A percentile compares a stretch with the other conserved stretches of the same genome.
Conservation (phyloP, 2,113 vertebrate genomes). For the Indri indri region DNA sequence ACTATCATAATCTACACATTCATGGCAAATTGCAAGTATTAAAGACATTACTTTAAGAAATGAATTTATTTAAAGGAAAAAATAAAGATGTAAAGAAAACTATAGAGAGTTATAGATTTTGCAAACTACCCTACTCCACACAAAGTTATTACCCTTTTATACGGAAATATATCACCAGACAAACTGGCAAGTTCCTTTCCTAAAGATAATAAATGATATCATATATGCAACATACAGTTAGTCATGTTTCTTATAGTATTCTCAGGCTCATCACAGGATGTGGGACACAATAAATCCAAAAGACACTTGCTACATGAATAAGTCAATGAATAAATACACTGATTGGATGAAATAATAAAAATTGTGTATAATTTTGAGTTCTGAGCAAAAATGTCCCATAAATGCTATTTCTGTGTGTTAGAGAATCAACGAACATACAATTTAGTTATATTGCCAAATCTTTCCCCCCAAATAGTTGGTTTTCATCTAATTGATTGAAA, state of each 20-base stretch:
- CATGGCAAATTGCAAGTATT: conserved; percentile 4
- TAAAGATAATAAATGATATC: not conserved
- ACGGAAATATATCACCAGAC: not conserved
- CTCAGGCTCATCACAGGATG: not conserved
- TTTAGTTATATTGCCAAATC: not conserved
- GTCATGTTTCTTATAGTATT: not conserved
- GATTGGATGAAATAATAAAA: not conserved
- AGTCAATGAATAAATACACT: not conserved
- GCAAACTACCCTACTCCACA: accelerated
- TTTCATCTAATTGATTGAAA: conserved; percentile 13
- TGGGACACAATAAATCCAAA: not conserved
- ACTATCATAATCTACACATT: conserved; percentile 44
- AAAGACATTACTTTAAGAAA: conserved; percentile 38
- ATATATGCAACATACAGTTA: not conserved
- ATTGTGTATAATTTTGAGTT: not conserved
- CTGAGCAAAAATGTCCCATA: not conserved
- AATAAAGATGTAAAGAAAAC: not conserved
- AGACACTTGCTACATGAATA: not conserved
- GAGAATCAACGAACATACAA: not conserved
- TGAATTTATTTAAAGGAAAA: not conserved
- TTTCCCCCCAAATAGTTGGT: not conserved
- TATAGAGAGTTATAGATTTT: not conserved
- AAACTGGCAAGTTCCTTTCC: not conserved
- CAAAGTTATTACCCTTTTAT: not conserved
- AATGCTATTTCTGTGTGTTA: not conserved